These are phyloP conservation scores for Pygocentrus nattereri DNA, from an alignment of 2,797 vertebrate species.

Conservation along the genomic window DNA sequence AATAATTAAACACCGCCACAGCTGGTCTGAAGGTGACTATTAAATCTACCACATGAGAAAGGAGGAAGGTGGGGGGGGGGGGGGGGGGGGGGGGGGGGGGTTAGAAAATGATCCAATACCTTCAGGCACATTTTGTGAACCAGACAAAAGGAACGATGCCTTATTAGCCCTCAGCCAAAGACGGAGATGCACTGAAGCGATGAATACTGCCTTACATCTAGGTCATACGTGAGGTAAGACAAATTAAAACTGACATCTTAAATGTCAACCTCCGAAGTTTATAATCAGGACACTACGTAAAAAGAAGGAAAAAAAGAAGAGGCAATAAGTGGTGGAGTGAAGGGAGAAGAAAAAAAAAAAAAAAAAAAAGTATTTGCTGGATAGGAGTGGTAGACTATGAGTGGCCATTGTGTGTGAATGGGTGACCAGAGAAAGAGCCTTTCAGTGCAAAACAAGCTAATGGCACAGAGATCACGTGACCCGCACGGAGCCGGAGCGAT, in stretches of 20 bases:
- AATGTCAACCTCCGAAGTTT: conserved; percentile 75
- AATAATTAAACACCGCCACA: conserved; percentile 43
- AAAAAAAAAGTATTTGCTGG: conserved; percentile 39
- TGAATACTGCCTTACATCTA: conserved; percentile 73
- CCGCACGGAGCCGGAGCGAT: conserved; percentile 53
- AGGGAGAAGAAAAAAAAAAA: conserved; percentile 55
- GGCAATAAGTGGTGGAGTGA: conserved; percentile 34
- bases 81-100: background rate
- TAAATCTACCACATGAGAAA: conserved; percentile 37
- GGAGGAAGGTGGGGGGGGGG: background rate
- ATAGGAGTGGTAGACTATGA: conserved; percentile 60
- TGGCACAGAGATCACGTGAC: conserved; percentile 76
- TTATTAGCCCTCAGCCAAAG: conserved; percentile 64
- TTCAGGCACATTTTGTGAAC: conserved; percentile 64
- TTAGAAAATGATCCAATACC: conserved; percentile 60
- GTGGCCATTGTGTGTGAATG: conserved; percentile 77
- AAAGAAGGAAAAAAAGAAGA: background rate
- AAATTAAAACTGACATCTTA: conserved; percentile 78
- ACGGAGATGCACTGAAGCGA: conserved; percentile 57
- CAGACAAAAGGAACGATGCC: conserved; percentile 59
- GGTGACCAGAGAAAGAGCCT: conserved; percentile 80
- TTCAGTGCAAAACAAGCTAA: conserved; percentile 82
- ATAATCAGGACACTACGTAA: conserved; percentile 21
- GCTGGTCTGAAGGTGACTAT: conserved; percentile 37
- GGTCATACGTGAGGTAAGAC: conserved; percentile 74